Evolutionary conservation across 2,113 vertebrate genomes (phyloP), one percentile per base, ranked within the genome.

Genomic region (Semnornis frantzii): DNA sequence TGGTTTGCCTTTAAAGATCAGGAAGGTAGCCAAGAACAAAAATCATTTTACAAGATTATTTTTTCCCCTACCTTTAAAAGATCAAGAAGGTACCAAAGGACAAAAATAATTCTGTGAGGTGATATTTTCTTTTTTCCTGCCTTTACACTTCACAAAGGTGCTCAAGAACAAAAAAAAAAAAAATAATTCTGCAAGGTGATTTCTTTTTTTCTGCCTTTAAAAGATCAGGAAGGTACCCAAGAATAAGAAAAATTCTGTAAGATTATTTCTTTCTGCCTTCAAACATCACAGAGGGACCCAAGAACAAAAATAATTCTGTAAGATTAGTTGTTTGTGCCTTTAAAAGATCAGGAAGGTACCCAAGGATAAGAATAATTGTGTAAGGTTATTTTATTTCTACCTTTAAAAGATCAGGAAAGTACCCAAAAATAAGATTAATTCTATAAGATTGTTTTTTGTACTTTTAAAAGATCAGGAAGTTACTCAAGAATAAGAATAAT

Each of bases 131-230:
- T 50, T 23, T 50, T 23, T 23, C 15, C 16, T 46, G 16, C 44
- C 44, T 46, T 46, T 46, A 46, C 6, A 46, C 16, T 46, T 46
- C 44, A 46, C 44, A 46, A 46, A 46, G 44, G 17, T 18, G 44
- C 16, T 46, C 44, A 46, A 46, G 44, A 46, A 46, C 44, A 89
- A 65, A 75, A 82, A 54, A 37, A 37, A 37, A 37, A 37, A 39
- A 37, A 8, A 37, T 24, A 54, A 54, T 54, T 54, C 25, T 54
- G 13, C 27, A 54, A 54, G 50, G 24, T 52, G 50, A 24, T 46
- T 17, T 58, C 15, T 57, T 83, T 66, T 94, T 69, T 71, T 39
- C 28, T 84, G 85, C 89, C 21, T 94, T 94, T 91, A 69, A 78
- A 42, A 82, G 70, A 87, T 81, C 73, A 50, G 90, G 60, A 83